Conservation (phyloP, 2,797 vertebrate genomes). For the Sarcoramphus papa region DNA sequence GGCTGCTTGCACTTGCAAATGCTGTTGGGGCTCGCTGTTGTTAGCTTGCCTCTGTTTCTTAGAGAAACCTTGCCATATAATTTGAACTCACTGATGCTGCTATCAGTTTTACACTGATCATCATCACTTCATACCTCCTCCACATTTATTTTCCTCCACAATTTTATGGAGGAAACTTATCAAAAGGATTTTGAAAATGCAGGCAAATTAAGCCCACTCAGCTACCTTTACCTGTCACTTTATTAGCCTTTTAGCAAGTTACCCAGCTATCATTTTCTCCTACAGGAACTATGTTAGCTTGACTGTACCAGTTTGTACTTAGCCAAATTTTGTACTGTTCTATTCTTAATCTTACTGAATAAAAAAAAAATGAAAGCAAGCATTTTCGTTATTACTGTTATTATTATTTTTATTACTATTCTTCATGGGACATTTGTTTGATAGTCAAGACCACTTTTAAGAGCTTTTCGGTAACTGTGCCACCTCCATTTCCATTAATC, state of each 20-base stretch:
- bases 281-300: neutral
- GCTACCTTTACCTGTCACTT: neutral
- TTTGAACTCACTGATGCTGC: neutral
- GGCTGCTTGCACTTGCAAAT: neutral
- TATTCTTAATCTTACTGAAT: neutral
- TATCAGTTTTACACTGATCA: neutral
- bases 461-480: neutral
- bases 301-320: neutral
- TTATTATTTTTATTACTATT: neutral
- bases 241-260: neutral
- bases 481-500: neutral
- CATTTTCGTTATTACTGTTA: neutral
- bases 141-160: neutral
- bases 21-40: neutral
- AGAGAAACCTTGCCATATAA: fast-evolving
- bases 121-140: neutral
- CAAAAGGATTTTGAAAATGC: neutral
- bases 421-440: neutral
- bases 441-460: neutral
- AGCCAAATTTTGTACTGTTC: neutral
- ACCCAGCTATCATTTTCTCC: neutral
- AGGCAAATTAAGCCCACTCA: neutral
- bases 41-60: neutral
- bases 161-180: neutral
- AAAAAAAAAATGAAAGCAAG: neutral